Base-by-base conservation (phyloP, 2,888 invertebrate genomes). In the Drosophila neoperkinsi region DNA sequence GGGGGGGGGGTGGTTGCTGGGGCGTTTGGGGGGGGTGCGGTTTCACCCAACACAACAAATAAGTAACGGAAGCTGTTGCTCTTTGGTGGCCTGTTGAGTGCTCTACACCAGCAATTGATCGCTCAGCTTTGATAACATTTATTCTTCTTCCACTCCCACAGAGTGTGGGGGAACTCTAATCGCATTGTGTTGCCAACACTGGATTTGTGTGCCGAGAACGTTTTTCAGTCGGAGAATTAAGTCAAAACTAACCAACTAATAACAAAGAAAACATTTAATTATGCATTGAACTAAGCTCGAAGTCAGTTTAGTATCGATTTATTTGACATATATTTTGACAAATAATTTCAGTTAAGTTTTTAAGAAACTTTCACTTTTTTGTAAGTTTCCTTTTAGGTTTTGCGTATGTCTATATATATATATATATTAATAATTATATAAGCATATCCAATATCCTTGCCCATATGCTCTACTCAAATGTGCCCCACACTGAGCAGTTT, bases 41-140 rank as follows among this genome's bases (percentile, higher is more conserved):
- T 46, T 46, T 46, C 46, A 46, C 46, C n/a, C 30, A n/a, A n/a
- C 62, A 28, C 18, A 30, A 51, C 62, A 28, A 56, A 56, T 34
- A 50, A 46, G 33, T n/a, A 36, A 53, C 46, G 56, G 60, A 52
- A 61, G 63, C 46, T 71, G 43, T 57, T 43, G 57, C 57, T 57
- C 41, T 36, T 52, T 43, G 50, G 30, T 49, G 61, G 50, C 41
- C 53, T 58, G 58, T 51, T 52, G 69, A 52, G 52, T 52, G 36
- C 69, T 21, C 58, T 59, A 69, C 69, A 21, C 1, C 11, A 13
- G 21, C 55, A 68, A 11, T 68, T 67, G 34, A 69, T 31, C 10
- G 16, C 34, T 25, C 3, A 36, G 31, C 25, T 33, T 38, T 41
- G 49, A 41, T 38, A 13, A n/a, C 30, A 46, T 46, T 46, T 25